Percentiles rank a stretch among this genome's conserved stretches.
Evolutionary conservation across 2,888 invertebrate species (phyloP).

Genomic region (Dasypolia templi): DNA sequence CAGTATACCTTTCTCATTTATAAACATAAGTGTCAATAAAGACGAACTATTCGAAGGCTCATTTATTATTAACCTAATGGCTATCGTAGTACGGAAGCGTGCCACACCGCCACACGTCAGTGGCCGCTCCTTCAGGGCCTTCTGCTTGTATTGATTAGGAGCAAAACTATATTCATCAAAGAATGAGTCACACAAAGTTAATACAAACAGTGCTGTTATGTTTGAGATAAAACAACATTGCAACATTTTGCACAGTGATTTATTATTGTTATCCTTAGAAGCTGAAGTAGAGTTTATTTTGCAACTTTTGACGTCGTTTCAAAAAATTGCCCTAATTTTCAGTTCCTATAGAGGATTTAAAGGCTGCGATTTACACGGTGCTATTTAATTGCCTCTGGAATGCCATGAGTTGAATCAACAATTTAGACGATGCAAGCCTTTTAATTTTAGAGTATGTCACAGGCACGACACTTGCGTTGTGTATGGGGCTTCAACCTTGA

Average conservation of each 20-base stretch:
- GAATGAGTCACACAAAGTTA: neutral
- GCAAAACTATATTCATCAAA: constrained; percentile 14
- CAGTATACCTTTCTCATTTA: neutral
- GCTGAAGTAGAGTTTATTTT: neutral
- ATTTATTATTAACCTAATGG: constrained; percentile 47
- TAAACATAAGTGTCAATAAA: constrained; percentile 19
- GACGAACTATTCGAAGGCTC: constrained; percentile 6
- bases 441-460: neutral
- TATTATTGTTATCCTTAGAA: neutral
- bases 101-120: constrained; percentile 23
- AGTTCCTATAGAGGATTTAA: neutral
- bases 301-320: neutral
- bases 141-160: constrained; percentile 38
- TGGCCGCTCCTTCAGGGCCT: constrained; percentile 6
- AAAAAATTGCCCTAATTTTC: neutral
- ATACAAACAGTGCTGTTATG: neutral
- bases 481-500: neutral
- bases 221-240: no score
- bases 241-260: neutral
- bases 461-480: neutral
- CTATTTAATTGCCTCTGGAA: no score
- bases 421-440: no score
- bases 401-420: no score
- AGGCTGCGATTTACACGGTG: neutral
- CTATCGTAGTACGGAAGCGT: constrained; percentile 16